Base-by-base conservation (phyloP, 1,140 invertebrate genomes). In the Dendrolimus punctatus region DNA sequence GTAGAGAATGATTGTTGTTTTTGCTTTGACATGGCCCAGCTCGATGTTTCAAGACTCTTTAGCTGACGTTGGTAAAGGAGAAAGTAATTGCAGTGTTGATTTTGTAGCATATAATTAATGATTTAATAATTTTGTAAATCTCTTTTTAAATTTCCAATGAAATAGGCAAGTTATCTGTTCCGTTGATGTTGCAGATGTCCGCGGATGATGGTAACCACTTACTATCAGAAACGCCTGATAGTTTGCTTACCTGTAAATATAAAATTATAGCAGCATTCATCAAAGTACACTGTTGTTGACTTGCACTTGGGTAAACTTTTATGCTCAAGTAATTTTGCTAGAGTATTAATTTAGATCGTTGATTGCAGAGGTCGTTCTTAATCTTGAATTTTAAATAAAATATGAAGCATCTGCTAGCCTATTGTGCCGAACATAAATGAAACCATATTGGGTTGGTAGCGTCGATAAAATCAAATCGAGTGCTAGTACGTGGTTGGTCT, bases 1-100 rank as follows among this genome's bases (percentile, higher is more conserved):
- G 71, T 64, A 50, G 49, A 54, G 45, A 56, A 61, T 68, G 65
- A 74, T 68, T 71, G 66, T 67, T 61, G 51, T 73, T 72, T 71
- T 72, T 65, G 55, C 46, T 10, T 37, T 45, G 49, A 62, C 57
- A 65, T 55, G 51, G 62, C 59, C 51, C 46, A 58, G 51, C 66
- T n/a, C n/a, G 47, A 60, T 66, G 68, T 70, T 62, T 53, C 59
- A 49, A 62, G 60, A 68, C 65, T 68, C 69, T 55, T 44, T 55
- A 63, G 43, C 48, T 49, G 46, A 57, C 47, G 9, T 40, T 44
- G 46, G 55, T 49, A 67, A 68, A 73, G 69, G 62, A 68, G 71
- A 77, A 73, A 76, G 71, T 60, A 48, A 57, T 57, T 60, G 48
- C 43, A 37, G 23, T 41, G 7, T 50, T 50, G n/a, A 10, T 10